A percentile compares a stretch with the other conserved stretches of the same genome.
These are phyloP conservation scores for Engystomops pustulosus DNA, from an alignment of 2,113 vertebrate species.

Conservation along the genomic window DNA sequence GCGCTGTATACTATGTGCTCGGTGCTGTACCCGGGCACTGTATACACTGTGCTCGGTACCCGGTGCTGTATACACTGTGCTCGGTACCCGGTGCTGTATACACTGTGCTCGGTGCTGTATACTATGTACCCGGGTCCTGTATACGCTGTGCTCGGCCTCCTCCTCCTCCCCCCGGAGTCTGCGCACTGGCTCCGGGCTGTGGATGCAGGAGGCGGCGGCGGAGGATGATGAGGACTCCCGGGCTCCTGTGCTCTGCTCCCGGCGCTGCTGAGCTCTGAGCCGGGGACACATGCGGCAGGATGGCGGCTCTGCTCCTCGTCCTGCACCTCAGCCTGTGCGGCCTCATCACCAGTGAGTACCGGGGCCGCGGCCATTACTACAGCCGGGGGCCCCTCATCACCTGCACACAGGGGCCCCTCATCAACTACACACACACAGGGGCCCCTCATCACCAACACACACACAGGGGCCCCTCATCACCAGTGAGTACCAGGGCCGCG, in stretches of 20 bases:
- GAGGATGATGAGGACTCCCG: not conserved
- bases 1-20: no score
- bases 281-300: slow-evolving; percentile 16
- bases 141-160: not conserved
- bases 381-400: not conserved
- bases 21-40: no score
- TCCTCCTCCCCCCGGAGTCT: slow-evolving; percentile 15
- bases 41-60: no score
- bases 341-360: slow-evolving; percentile 39
- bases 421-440: not conserved
- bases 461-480: not conserved
- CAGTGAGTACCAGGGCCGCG: not conserved
- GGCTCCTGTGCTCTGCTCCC: not conserved
- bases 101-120: not conserved
- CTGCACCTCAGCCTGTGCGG: slow-evolving; percentile 36
- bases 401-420: no score
- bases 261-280: not conserved
- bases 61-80: no score
- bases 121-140: not conserved
- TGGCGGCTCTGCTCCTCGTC: slow-evolving; percentile 26
- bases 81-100: no score
- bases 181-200: not conserved
- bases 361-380: not conserved
- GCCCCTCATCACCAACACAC: not conserved
- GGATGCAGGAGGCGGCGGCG: not conserved